Conservation (phyloP, 30 jellyfish, hydroid and myxozoan genomes). For the Hydractinia symbiolongicarpus region DNA sequence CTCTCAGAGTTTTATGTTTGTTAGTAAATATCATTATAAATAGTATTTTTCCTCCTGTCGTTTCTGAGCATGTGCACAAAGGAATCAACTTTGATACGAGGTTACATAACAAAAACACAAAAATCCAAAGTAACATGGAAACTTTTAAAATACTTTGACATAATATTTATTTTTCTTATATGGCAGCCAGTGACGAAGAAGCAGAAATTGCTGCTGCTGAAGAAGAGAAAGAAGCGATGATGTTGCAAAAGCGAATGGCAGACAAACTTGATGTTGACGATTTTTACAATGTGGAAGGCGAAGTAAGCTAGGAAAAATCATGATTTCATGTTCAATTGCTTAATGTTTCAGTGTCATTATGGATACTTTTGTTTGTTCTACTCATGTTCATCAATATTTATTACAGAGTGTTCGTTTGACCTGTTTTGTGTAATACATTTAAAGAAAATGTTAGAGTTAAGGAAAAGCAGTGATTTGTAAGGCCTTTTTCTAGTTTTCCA, state of each 20-base stretch:
- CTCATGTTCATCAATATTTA: background rate
- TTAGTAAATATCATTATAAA: background rate
- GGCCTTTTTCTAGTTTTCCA: too few relatives aligned
- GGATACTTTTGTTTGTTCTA: too few relatives aligned
- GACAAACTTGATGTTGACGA: slow-evolving; percentile 71
- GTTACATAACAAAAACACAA: background rate
- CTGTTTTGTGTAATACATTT: background rate
- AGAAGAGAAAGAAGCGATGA: slow-evolving; percentile 90
- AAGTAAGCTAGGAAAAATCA: background rate
- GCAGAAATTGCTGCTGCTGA: slow-evolving; percentile 92
- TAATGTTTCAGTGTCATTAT: too few relatives aligned
- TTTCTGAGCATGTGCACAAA: background rate
- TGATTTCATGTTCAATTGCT: too few relatives aligned
- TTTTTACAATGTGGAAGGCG: slow-evolving; percentile 39
- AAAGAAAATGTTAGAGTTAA: background rate
- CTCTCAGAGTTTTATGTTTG: background rate
- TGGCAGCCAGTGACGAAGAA: slow-evolving; percentile 79
- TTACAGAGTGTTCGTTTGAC: background rate
- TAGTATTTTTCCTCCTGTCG: background rate
- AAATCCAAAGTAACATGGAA: background rate
- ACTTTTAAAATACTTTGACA: background rate
- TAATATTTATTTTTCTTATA: too few relatives aligned
- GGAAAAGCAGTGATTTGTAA: too few relatives aligned
- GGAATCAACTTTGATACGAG: background rate
- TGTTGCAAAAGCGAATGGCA: slow-evolving; percentile 75